Conservation (phyloP, 2,888 invertebrate genomes). For the Drosophila nr. perissopoda region DNA sequence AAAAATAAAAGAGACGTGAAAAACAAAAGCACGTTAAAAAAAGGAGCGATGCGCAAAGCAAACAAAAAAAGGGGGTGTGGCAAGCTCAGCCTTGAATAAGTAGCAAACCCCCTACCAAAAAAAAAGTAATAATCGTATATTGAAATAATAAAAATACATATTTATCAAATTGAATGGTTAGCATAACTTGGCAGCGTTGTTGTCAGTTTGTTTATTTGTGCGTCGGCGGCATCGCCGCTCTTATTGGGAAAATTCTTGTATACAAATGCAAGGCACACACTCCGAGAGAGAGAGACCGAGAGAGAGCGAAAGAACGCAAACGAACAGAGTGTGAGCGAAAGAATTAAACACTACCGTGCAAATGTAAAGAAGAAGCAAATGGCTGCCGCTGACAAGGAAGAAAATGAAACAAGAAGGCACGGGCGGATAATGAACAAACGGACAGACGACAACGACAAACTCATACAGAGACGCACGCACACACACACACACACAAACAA, state of each 20-base stretch:
- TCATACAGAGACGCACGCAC: conserved; percentile 15
- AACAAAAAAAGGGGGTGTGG: conserved; percentile 53
- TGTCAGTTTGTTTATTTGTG: conserved; percentile 37
- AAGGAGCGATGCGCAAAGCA: conserved; percentile 41
- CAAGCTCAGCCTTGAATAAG: conserved; percentile 19
- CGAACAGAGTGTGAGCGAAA: conserved; percentile 36
- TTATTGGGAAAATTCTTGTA: conserved; percentile 74
- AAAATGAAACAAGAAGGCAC: conserved; percentile 67
- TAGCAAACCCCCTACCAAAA: background rate
- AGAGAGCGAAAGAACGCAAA: conserved; percentile 25
- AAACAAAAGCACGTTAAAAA: conserved; percentile 66
- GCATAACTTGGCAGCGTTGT: conserved; percentile 29
- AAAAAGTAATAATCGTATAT: background rate
- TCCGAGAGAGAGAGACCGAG: conserved; percentile 20
- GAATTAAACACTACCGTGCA: conserved; percentile 52
- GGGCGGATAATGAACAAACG: conserved; percentile 52
- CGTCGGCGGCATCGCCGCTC: conserved; percentile 39
- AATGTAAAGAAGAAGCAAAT: conserved; percentile 69
- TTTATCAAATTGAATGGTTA: conserved; percentile 27
- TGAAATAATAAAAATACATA: background rate
- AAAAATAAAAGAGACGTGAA: conserved; percentile 68
- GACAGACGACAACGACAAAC: conserved; percentile 34
- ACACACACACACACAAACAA: conserved; percentile 14
- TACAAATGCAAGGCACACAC: conserved; percentile 63
- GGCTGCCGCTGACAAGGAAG: conserved; percentile 76